A percentile compares a stretch with the other conserved stretches of the same genome.
phyloP scores from a whole-genome alignment of 2,888 invertebrate genomes.

The Orthonevra nobilis region DNA sequence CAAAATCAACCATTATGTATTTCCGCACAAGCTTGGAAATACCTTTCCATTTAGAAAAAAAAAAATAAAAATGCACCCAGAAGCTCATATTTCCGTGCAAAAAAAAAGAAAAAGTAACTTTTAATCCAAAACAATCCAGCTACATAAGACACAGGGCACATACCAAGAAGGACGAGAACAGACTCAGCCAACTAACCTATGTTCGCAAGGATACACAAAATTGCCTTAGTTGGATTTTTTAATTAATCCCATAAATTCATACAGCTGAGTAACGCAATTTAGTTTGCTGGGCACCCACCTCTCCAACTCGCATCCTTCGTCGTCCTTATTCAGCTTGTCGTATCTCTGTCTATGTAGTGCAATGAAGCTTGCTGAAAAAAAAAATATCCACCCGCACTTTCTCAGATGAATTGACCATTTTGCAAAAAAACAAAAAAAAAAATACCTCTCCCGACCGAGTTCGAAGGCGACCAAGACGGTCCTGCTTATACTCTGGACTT shows the following conservation, averaged over 20 bases:
- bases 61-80: no score
- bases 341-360: constrained; percentile 13
- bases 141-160: background rate
- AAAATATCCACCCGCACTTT: constrained; percentile 36
- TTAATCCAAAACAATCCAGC: constrained; percentile 26
- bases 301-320: background rate
- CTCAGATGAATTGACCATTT: constrained; percentile 41
- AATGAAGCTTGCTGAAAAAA: constrained; percentile 1
- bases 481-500: constrained; percentile 17
- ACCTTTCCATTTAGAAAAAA: constrained; percentile 3
- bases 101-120: no score
- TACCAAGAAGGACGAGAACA: background rate
- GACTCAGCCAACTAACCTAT: constrained; percentile 31
- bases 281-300: constrained; percentile 23
- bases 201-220: constrained; percentile 44
- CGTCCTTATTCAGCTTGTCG: constrained; percentile 3
- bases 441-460: background rate
- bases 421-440: no score
- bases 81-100: constrained; percentile 44
- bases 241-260: constrained; percentile 71
- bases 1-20: constrained; percentile 2
- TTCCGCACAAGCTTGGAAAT: constrained; percentile 1
- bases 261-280: constrained; percentile 70
- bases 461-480: constrained; percentile 19
- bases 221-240: constrained; percentile 68